Evolutionary conservation across 2,888 invertebrate genomes (phyloP), one percentile per base, ranked within the genome.

Genomic region (Axea sp.): DNA sequence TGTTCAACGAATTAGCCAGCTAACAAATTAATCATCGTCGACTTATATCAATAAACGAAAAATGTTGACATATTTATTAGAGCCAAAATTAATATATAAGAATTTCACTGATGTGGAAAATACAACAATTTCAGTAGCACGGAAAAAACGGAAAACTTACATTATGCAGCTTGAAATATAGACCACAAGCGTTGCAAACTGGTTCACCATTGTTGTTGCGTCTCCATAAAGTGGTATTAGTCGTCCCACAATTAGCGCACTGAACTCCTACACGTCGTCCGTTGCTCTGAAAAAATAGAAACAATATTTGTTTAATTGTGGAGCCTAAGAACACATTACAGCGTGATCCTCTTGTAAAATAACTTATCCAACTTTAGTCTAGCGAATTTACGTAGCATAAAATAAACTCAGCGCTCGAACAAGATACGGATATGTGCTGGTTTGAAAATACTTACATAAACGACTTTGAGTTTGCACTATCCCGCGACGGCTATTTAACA

Each of bases 111-210:
- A n/a, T n/a, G n/a, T n/a, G n/a, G n/a, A n/a, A n/a, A n/a, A n/a
- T n/a, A n/a, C n/a, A n/a, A n/a, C n/a, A n/a, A n/a, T n/a, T n/a
- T n/a, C n/a, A n/a, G n/a, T n/a, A n/a, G n/a, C n/a, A n/a, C n/a
- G n/a, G n/a, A n/a, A n/a, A n/a, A n/a, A n/a, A n/a, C n/a, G n/a
- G 5, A 26, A 35, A 35, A 84, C 86, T 86, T 67, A 87, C 87
- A 39, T 81, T 84, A 71, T 87, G 87, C 5, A 96, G 95, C 91
- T 96, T 96, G 90, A 94, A 94, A 91, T 99, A 99, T 82, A 99
- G 95, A 83, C 99, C 99, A 90, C 99, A 99, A 78, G 99, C 99
- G 91, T 99, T 99, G 93, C 99, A 99, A 84, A 99, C 93, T 90
- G 98, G 99, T 91, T 99, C 98, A 78, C 99, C 99, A 84, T 97